phyloP scores from a whole-genome alignment of 2,797 vertebrate species.

The Salarias fasciatus region DNA sequence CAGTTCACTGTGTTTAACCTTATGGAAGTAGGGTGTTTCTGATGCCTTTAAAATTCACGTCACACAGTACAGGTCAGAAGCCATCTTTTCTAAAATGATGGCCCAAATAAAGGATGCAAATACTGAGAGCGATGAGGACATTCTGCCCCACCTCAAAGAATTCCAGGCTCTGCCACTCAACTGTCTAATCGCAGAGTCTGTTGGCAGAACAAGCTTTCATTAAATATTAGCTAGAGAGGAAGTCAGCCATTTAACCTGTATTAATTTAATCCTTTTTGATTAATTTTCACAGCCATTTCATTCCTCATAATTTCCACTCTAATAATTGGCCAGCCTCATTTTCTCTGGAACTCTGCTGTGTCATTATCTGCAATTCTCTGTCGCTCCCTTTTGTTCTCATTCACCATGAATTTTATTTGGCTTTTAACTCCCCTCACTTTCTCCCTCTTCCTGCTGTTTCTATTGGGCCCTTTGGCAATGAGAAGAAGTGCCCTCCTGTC shows the following conservation, averaged over 20 bases:
- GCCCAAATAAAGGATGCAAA: constrained; percentile 48
- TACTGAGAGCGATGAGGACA: constrained; percentile 53
- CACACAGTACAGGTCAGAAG: constrained; percentile 47
- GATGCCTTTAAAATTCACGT: constrained; percentile 29
- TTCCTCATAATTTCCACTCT: constrained; percentile 61
- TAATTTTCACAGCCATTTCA: constrained; percentile 64
- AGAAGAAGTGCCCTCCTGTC: constrained; percentile 54
- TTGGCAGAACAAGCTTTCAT: constrained; percentile 68
- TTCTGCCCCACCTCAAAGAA: constrained; percentile 58
- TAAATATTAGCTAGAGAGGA: constrained; percentile 63
- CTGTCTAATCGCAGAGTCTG: constrained; percentile 65
- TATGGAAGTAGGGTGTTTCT: background rate
- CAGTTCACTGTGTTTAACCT: background rate
- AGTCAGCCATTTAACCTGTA: constrained; percentile 71
- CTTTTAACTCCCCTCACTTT: constrained; percentile 39
- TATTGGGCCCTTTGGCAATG: constrained; percentile 27
- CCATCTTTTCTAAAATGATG: constrained; percentile 49
- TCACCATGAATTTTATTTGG: constrained; percentile 39
- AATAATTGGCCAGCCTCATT: constrained; percentile 61
- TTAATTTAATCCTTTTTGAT: constrained; percentile 72
- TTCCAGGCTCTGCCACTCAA: constrained; percentile 58
- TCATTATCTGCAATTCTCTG: constrained; percentile 52
- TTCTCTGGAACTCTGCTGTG: constrained; percentile 46
- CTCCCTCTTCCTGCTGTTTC: constrained; percentile 26
- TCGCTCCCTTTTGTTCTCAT: constrained; percentile 51